Base-by-base conservation (phyloP, 2,113 vertebrate species). In the Felis chaus region DNA sequence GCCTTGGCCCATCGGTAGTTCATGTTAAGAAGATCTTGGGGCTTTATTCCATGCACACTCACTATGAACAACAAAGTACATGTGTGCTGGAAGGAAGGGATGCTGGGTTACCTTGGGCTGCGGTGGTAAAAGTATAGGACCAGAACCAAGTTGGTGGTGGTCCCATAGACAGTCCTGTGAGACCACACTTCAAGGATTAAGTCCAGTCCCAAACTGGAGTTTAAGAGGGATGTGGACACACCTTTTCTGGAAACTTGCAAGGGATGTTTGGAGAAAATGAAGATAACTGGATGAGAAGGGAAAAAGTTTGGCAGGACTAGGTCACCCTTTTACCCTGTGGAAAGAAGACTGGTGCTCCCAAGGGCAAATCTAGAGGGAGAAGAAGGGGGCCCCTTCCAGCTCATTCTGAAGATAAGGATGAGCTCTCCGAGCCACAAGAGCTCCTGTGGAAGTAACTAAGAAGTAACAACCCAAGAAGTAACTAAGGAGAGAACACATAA, bases 1-100 rank as follows among this genome's bases (percentile, higher is more conserved):
- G 93, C 78, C 85, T 97, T 94, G 91, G 97, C 96, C 96, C 96
- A 93, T 97, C 93, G 96, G 95, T 91, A 55, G 96, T 94, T 94
- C 81, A 27, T 93, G 55, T 94, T 97, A 92, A 96, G 90, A 96
- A 86, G 85, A 89, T 81, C 86, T 96, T 39, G 31, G 74, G 88
- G 84, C 39, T 95, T 68, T 94, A 81, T 97, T 93, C 97, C 53
- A 50, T 48, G 65, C 53, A 87, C 73, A 71, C 12, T 91, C 50
- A 84, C 31, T 90, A 53, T 63, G 84, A 96, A 88, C 65, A 87
- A 76, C 84, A 39, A 55, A 89, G 91, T 57, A 25, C 36, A 19
- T 16, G 73, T 66, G 18, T 94, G 45, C 61, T 95, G 13, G 68
- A 57, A 89, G 61, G 23, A 74, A 78, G 65, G 33, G 39, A 29